phyloP scores from a whole-genome alignment of 2,888 invertebrate species.

The Choristoneura rosaceana region DNA sequence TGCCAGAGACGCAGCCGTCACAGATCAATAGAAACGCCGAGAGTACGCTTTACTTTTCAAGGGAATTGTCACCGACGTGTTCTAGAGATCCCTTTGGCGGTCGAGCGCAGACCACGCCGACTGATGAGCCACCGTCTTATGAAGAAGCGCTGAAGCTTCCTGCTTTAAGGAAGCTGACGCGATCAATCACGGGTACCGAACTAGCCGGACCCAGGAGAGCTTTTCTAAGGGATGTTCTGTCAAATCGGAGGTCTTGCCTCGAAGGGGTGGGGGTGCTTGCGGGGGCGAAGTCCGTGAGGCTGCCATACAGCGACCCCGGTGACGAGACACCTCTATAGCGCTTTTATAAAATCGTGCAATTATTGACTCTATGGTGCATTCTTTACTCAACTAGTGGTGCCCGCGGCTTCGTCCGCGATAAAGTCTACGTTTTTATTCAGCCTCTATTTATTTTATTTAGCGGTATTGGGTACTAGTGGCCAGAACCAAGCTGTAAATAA shows the following conservation, averaged over 20 bases:
- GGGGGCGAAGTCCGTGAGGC: conserved; percentile 74
- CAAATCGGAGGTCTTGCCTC: conserved; percentile 80
- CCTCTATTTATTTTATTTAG: conserved; percentile 38
- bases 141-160: conserved; percentile 88
- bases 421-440: conserved; percentile 37
- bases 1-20: conserved; percentile 59
- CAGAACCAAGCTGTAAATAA: conserved; percentile 42
- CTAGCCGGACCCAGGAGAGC: conserved; percentile 80
- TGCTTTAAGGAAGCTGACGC: conserved; percentile 83
- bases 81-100: conserved; percentile 87
- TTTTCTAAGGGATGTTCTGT: conserved; percentile 78
- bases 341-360: conserved; percentile 55
- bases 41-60: conserved; percentile 71
- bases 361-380: conserved; percentile 76
- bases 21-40: conserved; percentile 60
- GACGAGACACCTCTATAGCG: conserved; percentile 81
- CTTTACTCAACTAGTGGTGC: conserved; percentile 53
- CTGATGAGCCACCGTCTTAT: conserved; percentile 86
- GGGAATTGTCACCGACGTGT: conserved; percentile 80
- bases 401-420: conserved; percentile 36
- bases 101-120: conserved; percentile 82
- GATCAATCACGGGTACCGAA: conserved; percentile 86
- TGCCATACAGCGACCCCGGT: conserved; percentile 72
- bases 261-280: conserved; percentile 79
- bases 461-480: conserved; percentile 29